Conservation (phyloP, 2,113 vertebrate genomes). For the Donacobius atricapilla region DNA sequence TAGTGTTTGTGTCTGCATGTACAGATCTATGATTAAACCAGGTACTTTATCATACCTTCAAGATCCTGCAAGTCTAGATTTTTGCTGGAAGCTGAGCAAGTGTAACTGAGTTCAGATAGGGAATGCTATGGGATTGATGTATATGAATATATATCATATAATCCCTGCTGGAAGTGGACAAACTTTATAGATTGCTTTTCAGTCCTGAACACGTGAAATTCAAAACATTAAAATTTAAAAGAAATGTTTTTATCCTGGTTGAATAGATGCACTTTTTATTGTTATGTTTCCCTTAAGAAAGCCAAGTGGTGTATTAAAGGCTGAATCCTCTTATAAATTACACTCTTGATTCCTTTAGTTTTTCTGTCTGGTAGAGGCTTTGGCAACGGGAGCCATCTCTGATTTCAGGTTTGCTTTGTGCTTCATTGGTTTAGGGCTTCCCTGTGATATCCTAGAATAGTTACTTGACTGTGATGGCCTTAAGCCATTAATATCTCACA, state of each 20-base stretch:
- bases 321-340: neutral
- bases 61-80: neutral
- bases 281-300: neutral
- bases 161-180: neutral
- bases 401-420: neutral
- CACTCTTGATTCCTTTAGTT: neutral
- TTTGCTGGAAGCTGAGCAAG: neutral
- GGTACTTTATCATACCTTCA: neutral
- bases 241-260: neutral
- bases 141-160: neutral
- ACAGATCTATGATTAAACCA: neutral
- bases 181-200: neutral
- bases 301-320: neutral
- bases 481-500: slow-evolving; percentile 31
- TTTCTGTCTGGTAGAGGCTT: neutral
- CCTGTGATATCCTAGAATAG: slow-evolving; percentile 44
- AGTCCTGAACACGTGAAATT: neutral
- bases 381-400: neutral
- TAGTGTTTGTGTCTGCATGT: neutral
- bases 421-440: slow-evolving; percentile 18
- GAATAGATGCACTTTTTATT: neutral
- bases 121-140: neutral
- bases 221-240: neutral
- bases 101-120: neutral
- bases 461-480: slow-evolving; percentile 4